Base-by-base conservation (phyloP, 2,113 vertebrate species). In the Xiphophorus maculatus region DNA sequence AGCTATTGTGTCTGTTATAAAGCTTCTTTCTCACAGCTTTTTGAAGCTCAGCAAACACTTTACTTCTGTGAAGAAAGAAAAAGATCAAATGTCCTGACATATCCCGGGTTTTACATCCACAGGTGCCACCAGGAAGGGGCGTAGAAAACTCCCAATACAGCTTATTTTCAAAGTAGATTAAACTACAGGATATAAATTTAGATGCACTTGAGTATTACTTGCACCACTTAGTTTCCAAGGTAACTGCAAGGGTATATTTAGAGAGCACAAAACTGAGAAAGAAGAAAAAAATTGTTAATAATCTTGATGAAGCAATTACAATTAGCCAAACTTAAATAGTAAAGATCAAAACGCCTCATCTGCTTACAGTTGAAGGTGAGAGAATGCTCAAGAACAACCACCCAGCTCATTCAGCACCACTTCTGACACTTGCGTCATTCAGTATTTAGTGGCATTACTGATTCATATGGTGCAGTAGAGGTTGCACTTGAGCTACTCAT, bases 201-300 rank as follows among this genome's bases (percentile, higher is more conserved):
- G 90, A 91, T 81, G 60, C 82, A 75, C 89, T 90, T 93, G 89
- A 90, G 90, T 88, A 90, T 90, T 91, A 89, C 89, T 90, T 91
- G 85, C 73, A 37, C 88, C 87, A 82, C 93, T 93, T 94, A 88
- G 93, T 94, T 95, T 94, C 94, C 94, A 93, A 90, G 91, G 91
- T 92, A 94, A 95, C 91, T 51, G 83, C 79, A 69, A 69, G 89
- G 86, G 88, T 92, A 93, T 93, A 94, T 93, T 93, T 93, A 94
- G 89, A 93, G 85, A 66, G 79, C 71, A 85, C 72, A 89, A 90
- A 91, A 90, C 64, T 90, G 84, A 90, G 83, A 80, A 74, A 63
- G 80, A 84, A 80, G 78, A 27, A 75, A 84, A 35, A 35, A 35
- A 77, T 82, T 88, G 84, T 85, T 86, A 87, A 89, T 90, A 84